Percentiles rank a stretch among this genome's conserved stretches.
phyloP scores from a whole-genome alignment of 2,888 invertebrate species.

The Ophion ventricosus region DNA sequence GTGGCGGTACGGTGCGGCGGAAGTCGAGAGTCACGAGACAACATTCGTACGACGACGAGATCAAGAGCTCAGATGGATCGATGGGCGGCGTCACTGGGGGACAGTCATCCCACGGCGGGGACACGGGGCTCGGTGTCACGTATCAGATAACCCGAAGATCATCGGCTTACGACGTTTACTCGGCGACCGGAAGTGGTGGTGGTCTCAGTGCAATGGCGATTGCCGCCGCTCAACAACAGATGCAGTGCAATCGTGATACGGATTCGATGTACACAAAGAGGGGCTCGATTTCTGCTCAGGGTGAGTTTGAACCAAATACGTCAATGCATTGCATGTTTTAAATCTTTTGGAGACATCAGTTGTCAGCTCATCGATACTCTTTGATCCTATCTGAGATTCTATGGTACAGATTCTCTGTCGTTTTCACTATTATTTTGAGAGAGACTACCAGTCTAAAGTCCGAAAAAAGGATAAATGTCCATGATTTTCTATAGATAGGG shows the following conservation, averaged over 20 bases:
- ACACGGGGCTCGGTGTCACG: slow-evolving; percentile 88
- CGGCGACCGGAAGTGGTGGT: slow-evolving; percentile 84
- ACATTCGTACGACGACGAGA: slow-evolving; percentile 93
- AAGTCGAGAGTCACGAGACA: slow-evolving; percentile 89
- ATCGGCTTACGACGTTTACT: slow-evolving; percentile 93
- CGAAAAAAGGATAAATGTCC: no score
- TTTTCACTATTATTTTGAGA: no score
- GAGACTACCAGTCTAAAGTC: no score
- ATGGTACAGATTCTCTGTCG: no score
- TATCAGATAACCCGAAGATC: slow-evolving; percentile 91
- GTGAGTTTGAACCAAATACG: slow-evolving; percentile 57
- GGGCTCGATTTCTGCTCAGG: slow-evolving; percentile 79
- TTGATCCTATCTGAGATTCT: no score
- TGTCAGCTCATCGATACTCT: no score
- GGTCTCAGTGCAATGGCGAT: slow-evolving; percentile 81
- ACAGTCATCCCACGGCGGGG: slow-evolving; percentile 76
- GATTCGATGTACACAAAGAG: slow-evolving; percentile 74
- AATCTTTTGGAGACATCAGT: no score
- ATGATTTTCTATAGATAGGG: no score
- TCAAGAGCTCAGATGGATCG: slow-evolving; percentile 82
- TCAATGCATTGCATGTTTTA: no score
- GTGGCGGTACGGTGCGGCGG: slow-evolving; percentile 82
- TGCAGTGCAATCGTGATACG: slow-evolving; percentile 65
- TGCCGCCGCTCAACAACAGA: slow-evolving; percentile 78
- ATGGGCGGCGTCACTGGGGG: slow-evolving; percentile 72